Base-by-base conservation (phyloP, 2,797 vertebrate species). In the Propithecus perrieri region DNA sequence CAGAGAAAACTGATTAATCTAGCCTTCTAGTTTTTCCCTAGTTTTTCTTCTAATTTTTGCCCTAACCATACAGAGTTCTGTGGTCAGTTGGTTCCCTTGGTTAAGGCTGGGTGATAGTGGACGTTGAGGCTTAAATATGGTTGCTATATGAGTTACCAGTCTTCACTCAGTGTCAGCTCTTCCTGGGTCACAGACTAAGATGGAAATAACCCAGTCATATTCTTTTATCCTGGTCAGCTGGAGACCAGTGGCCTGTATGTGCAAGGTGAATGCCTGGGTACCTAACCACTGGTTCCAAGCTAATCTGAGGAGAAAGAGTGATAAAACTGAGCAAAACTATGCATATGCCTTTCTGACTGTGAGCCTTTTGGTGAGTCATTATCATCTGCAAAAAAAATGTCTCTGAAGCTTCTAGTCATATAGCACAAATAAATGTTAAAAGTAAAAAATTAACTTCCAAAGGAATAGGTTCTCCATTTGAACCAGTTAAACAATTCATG, bases 41-140 rank as follows among this genome's bases (percentile, higher is more conserved):
- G 7, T 75, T 78, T 90, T 90, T 55, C 55, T 85, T 95, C 71
- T 57, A 89, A 65, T 65, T 89, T 79, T 92, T 65, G 26, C 63
- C 24, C 48, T 38, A 72, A 69, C 24, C 33, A n/a, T 55, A 10
- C 7, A 71, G 67, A 76, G 48, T 46, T 41, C 28, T 18, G 11
- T 35, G 67, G 28, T 48, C 69, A 86, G 17, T 38, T 75, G 18
- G 41, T 72, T 89, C 43, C 61, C 30, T 80, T 2, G 72, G 59
- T 87, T 61, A 89, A 76, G 71, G 61, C 24, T 63, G 35, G 15
- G 46, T 46, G 20, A 46, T 14, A 65, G 59, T 28, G 57, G n/a
- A 50, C 15, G 65, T 65, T 69, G 85, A 61, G 57, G 67, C 76
- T 94, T 72, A 41, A 38, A 63, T 41, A 28, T 35, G n/a, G 17